These are phyloP conservation scores for Phyllotreta cruciferae DNA, from an alignment of 2,888 invertebrate genomes.

Conservation along the genomic window DNA sequence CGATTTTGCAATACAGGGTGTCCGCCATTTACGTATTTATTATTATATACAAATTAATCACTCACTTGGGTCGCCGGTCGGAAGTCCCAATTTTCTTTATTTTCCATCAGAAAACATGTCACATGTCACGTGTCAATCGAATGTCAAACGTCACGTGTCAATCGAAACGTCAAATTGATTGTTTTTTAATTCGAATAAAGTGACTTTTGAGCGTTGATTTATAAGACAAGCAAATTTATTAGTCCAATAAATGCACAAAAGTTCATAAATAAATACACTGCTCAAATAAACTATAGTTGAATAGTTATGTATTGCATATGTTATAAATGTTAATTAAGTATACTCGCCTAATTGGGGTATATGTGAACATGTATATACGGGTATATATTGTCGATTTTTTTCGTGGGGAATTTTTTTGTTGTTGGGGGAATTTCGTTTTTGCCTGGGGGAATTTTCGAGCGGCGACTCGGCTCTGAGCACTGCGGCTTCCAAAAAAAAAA, in stretches of 20 bases:
- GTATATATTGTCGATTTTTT: slow-evolving; percentile 6
- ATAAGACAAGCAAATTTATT: too few relatives aligned
- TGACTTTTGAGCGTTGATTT: neutral
- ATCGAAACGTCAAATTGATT: neutral
- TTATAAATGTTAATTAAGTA: too few relatives aligned
- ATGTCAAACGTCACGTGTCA: neutral
- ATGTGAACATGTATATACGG: slow-evolving; percentile 41
- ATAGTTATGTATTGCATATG: slow-evolving; percentile 35
- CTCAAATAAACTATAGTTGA: slow-evolving; percentile 39
- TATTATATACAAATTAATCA: slow-evolving; percentile 45
- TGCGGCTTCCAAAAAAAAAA: slow-evolving; percentile 51
- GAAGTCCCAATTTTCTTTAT: slow-evolving; percentile 24
- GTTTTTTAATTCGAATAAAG: neutral
- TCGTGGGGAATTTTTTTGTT: too few relatives aligned
- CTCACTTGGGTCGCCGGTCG: slow-evolving; percentile 45
- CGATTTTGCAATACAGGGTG: slow-evolving; percentile 46
- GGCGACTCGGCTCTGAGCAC: slow-evolving; percentile 47
- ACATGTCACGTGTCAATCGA: neutral
- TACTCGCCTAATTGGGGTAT: slow-evolving; percentile 10
- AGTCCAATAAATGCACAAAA: too few relatives aligned
- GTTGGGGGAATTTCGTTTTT: neutral
- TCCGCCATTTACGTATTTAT: slow-evolving; percentile 50
- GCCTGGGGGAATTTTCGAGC: slow-evolving; percentile 34
- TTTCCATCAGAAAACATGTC: too few relatives aligned
- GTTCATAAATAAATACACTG: slow-evolving; percentile 34